Conservation (phyloP, 2,113 vertebrate genomes). For the Chelonoidis abingdonii region DNA sequence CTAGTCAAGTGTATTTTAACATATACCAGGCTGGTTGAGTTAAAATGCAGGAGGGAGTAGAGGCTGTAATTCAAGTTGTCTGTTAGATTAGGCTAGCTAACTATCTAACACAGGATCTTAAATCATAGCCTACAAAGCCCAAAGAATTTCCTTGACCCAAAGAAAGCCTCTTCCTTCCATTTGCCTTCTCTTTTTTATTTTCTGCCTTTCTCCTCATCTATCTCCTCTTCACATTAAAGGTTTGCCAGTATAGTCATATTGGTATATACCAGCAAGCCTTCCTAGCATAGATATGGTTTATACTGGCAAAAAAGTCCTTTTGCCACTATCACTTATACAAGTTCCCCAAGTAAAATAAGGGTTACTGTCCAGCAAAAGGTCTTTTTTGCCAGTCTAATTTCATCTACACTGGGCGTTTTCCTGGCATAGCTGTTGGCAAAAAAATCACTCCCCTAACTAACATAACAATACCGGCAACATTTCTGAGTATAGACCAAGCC, state of each 20-base stretch:
- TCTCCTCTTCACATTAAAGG: slow-evolving; percentile 11
- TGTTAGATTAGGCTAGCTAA: background rate
- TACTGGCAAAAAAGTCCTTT: background rate
- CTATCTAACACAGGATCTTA: slow-evolving; percentile 8
- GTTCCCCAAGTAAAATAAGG: slow-evolving; percentile 24
- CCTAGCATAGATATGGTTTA: background rate
- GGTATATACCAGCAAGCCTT: background rate
- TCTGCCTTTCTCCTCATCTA: background rate
- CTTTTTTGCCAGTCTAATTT: background rate
- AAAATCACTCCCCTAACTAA: background rate
- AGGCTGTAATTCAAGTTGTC: background rate
- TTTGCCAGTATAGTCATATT: background rate
- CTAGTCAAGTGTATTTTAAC: slow-evolving; percentile 22
- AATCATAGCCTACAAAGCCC: slow-evolving; percentile 24
- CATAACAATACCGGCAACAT: background rate
- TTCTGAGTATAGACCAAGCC: background rate
- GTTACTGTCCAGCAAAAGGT: background rate
- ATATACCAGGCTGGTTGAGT: background rate
- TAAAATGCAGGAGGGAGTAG: too few relatives aligned
- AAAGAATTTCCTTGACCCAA: background rate
- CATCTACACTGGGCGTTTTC: slow-evolving; percentile 16
- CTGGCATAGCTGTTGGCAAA: background rate
- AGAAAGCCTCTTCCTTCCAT: background rate
- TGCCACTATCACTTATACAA: slow-evolving; percentile 8
- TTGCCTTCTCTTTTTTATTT: background rate